Evolutionary conservation across 2,888 invertebrate genomes (phyloP).

Genomic region (Conomelus anceps): DNA sequence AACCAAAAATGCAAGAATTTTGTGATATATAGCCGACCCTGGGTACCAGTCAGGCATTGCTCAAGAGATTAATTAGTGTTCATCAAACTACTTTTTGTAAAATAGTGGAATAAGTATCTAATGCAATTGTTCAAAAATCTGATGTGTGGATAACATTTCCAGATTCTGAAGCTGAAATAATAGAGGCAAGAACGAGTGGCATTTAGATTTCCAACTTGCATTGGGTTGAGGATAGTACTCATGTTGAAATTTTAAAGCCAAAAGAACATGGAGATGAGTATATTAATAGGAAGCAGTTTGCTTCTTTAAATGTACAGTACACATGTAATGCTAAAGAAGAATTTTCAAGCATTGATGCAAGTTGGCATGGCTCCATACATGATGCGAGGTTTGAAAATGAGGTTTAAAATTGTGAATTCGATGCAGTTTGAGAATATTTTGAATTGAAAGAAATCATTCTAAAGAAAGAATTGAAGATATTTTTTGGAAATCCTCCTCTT

Average conservation of each 20-base stretch:
- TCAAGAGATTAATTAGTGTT: too few species aligned
- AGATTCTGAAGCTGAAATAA: neutral
- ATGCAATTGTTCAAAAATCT: neutral
- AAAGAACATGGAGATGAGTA: conserved; percentile 6
- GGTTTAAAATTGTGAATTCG: too few species aligned
- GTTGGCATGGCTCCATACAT: conserved; percentile 13
- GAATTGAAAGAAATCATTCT: too few species aligned
- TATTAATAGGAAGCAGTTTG: neutral
- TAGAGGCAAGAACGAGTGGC: neutral
- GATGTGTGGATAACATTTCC: conserved; percentile 13
- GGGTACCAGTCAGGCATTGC: too few species aligned
- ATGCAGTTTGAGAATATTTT: too few species aligned
- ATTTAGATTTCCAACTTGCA: neutral
- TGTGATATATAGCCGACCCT: too few species aligned
- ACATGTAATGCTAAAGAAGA: conserved; percentile 12
- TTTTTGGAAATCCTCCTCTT: too few species aligned
- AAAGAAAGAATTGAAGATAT: too few species aligned
- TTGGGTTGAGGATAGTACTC: conserved; percentile 13
- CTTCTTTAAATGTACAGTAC: conserved; percentile 11
- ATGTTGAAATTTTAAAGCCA: conserved; percentile 4
- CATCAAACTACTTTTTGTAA: neutral
- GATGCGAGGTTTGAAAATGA: neutral
- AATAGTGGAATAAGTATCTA: neutral
- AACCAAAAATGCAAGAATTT: too few species aligned
- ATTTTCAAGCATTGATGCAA: conserved; percentile 6